Evolutionary conservation across 1,140 invertebrate species (phyloP).

Genomic region (Idris sp.): DNA sequence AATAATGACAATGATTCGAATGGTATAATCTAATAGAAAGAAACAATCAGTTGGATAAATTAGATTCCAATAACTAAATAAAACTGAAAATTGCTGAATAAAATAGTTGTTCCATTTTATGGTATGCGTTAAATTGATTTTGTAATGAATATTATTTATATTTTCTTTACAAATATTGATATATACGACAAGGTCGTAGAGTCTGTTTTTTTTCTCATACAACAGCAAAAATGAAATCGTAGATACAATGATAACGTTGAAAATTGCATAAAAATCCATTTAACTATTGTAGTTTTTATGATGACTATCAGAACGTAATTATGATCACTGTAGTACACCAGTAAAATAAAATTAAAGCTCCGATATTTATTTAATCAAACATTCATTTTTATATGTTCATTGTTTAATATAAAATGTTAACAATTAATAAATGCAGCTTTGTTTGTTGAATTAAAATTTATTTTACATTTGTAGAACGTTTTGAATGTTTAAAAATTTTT

Average conservation of each 20-base stretch:
- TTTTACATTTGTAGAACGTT: too few species aligned
- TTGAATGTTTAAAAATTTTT: too few species aligned
- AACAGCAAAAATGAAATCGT: slow-evolving; percentile 11
- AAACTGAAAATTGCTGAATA: slow-evolving; percentile 7
- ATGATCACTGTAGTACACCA: too few species aligned
- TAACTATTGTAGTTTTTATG: slow-evolving; percentile 5
- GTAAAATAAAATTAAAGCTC: too few species aligned
- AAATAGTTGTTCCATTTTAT: slow-evolving; percentile 16
- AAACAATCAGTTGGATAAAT: slow-evolving; percentile 17
- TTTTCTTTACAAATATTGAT: slow-evolving; percentile 12
- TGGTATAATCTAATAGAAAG: slow-evolving; percentile 10
- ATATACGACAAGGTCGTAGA: slow-evolving; percentile 16
- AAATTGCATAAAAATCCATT: slow-evolving; percentile 1
- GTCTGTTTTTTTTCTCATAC: slow-evolving; percentile 2
- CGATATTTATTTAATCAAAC: too few species aligned
- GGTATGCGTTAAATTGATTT: slow-evolving; percentile 9
- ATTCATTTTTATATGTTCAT: too few species aligned
- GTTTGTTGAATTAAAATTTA: too few species aligned
- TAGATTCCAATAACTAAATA: slow-evolving; percentile 18
- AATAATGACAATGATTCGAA: slow-evolving; percentile 12
- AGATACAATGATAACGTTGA: slow-evolving; percentile 8
- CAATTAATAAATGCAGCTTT: too few species aligned
- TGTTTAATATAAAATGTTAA: too few species aligned
- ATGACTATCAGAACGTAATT: not conserved
- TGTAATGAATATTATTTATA: not conserved